Conservation (phyloP, 2,113 vertebrate genomes). For the Apistogramma diplotaenia region DNA sequence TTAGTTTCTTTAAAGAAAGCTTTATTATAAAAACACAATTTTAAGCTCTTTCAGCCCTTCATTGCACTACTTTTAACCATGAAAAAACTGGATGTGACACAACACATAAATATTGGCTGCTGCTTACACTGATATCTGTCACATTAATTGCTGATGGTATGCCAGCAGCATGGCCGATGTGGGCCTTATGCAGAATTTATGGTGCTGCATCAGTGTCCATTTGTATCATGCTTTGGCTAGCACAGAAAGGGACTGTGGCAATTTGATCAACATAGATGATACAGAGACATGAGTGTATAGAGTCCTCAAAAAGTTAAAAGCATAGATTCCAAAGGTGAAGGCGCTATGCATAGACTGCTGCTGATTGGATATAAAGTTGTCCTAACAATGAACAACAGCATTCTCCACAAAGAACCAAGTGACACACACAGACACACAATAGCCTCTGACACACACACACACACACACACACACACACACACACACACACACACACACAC, state of each 20-base stretch:
- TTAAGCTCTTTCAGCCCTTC: not conserved
- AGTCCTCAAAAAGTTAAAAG: not conserved
- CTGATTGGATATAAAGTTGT: not conserved
- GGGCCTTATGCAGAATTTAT: not conserved
- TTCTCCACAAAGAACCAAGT: not conserved
- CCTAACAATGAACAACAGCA: not conserved
- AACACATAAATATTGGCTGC: not conserved
- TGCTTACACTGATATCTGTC: not conserved
- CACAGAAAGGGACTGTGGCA: not conserved
- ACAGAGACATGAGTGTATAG: not conserved
- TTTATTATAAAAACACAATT: not conserved
- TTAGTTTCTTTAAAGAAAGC: not conserved
- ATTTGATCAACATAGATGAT: not conserved
- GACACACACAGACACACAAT: constrained; percentile 40
- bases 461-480: constrained; percentile 40
- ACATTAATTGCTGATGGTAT: not conserved
- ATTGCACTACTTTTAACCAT: not conserved
- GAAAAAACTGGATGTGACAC: not conserved
- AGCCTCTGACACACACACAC: constrained; percentile 41
- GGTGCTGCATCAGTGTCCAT: not conserved
- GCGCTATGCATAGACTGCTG: not conserved
- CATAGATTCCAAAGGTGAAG: not conserved
- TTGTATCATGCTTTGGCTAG: not conserved
- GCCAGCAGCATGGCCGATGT: not conserved
- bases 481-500: constrained; percentile 35